Percentiles rank a stretch among this genome's conserved stretches.
phyloP scores from a whole-genome alignment of 2,113 vertebrate genomes.

The Corythaeola cristata region DNA sequence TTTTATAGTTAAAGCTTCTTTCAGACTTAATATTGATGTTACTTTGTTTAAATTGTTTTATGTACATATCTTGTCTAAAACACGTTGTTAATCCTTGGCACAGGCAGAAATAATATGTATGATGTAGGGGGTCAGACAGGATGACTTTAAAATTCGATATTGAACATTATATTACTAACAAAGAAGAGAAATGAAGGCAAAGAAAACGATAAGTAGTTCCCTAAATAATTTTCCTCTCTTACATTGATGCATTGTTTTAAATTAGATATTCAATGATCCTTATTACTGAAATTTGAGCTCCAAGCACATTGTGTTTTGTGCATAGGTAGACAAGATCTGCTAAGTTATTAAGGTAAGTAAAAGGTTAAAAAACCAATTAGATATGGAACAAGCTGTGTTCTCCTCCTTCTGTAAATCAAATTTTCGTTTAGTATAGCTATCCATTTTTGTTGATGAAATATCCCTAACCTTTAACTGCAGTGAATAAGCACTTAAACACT shows the following conservation, averaged over 20 bases:
- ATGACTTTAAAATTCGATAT: neutral
- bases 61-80: neutral
- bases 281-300: neutral
- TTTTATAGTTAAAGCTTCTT: neutral
- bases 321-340: neutral
- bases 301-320: neutral
- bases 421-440: neutral
- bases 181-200: neutral
- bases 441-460: neutral
- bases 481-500: neutral
- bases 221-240: neutral
- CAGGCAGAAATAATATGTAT: neutral
- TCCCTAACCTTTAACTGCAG: neutral
- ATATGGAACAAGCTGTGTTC: neutral
- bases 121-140: neutral
- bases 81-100: neutral
- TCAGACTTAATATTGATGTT: neutral
- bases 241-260: neutral
- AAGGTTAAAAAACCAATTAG: neutral
- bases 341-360: neutral
- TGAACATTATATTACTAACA: neutral
- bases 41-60: neutral
- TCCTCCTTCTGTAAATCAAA: neutral
- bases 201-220: neutral
- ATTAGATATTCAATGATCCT: neutral